A percentile compares a stretch with the other conserved stretches of the same genome.
Evolutionary conservation across 2,797 vertebrate species (phyloP).

Genomic region (Protosalanx chinensis): DNA sequence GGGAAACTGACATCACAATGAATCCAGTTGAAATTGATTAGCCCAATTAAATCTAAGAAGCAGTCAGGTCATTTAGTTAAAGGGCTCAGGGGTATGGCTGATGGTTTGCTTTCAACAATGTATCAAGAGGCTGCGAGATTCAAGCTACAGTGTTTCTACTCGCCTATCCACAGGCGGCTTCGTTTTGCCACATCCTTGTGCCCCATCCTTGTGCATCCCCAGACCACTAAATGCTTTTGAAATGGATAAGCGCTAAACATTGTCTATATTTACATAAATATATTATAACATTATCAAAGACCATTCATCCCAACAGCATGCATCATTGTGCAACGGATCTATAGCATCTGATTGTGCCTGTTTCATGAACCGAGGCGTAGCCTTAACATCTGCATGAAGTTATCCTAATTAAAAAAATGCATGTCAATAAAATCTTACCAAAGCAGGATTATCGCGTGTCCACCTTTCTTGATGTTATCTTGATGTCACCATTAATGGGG

Average conservation of each 20-base stretch:
- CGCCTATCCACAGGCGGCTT: not conserved
- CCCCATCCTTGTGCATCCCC: conserved; percentile 12
- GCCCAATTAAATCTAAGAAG: not conserved
- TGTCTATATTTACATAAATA: not conserved
- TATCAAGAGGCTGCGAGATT: not conserved
- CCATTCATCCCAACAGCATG: not conserved
- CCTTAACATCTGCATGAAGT: conserved; percentile 11
- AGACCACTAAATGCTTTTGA: not conserved
- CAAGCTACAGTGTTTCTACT: not conserved
- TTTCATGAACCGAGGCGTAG: not conserved
- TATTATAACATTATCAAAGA: not conserved
- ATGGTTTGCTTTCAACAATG: conserved; percentile 6
- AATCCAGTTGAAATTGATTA: not conserved
- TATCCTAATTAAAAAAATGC: conserved; percentile 1
- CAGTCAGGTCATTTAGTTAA: not conserved
- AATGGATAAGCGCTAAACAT: not conserved
- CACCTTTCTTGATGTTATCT: conserved; percentile 63
- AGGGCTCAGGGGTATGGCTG: not conserved
- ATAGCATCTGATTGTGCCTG: not conserved
- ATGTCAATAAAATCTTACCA: conserved; percentile 51
- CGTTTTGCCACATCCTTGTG: conserved; percentile 11
- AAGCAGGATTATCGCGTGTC: conserved; percentile 38
- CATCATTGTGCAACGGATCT: not conserved
- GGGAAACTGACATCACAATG: not conserved
- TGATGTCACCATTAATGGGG: conserved; percentile 51